These are phyloP conservation scores for Chelon labrosus DNA, from an alignment of 2,797 vertebrate genomes.

Conservation along the genomic window DNA sequence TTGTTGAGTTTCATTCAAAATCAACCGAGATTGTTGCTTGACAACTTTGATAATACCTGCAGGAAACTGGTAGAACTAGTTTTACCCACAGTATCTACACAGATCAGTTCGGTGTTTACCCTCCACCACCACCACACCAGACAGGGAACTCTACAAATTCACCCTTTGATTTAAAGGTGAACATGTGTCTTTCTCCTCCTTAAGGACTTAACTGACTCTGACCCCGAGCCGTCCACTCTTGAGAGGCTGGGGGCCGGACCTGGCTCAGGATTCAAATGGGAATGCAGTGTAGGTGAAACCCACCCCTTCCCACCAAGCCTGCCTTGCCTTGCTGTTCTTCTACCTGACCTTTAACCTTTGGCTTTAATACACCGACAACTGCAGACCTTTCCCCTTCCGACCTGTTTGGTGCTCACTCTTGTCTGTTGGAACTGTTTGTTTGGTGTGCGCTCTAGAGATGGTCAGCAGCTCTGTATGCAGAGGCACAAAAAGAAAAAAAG, in stretches of 20 bases:
- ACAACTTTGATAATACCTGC: too few relatives aligned
- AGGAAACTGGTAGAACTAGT: too few relatives aligned
- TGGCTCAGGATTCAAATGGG: conserved; percentile 96
- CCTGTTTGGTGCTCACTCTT: conserved; percentile 61
- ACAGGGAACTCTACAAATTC: conserved; percentile 20
- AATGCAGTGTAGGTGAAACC: conserved; percentile 89
- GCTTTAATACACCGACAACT: conserved; percentile 61
- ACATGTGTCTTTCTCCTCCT: conserved; percentile 80
- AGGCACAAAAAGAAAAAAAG: neutral
- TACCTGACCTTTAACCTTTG: conserved; percentile 65
- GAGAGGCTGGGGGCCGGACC: conserved; percentile 94
- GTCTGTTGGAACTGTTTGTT: conserved; percentile 43
- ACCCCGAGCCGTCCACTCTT: conserved; percentile 95
- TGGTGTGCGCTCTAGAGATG: conserved; percentile 31
- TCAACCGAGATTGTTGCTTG: too few relatives aligned
- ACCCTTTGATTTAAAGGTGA: conserved; percentile 71
- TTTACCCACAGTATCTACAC: too few relatives aligned
- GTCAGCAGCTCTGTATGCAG: conserved; percentile 34
- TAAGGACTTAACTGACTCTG: conserved; percentile 96
- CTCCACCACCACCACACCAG: neutral
- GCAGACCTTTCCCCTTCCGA: conserved; percentile 71
- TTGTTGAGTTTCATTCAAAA: too few relatives aligned
- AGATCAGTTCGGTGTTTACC: too few relatives aligned
- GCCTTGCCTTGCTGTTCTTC: conserved; percentile 73
- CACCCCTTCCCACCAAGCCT: conserved; percentile 54